These are phyloP conservation scores for Trogon melanurus DNA, from an alignment of 2,113 vertebrate genomes.

Conservation along the genomic window DNA sequence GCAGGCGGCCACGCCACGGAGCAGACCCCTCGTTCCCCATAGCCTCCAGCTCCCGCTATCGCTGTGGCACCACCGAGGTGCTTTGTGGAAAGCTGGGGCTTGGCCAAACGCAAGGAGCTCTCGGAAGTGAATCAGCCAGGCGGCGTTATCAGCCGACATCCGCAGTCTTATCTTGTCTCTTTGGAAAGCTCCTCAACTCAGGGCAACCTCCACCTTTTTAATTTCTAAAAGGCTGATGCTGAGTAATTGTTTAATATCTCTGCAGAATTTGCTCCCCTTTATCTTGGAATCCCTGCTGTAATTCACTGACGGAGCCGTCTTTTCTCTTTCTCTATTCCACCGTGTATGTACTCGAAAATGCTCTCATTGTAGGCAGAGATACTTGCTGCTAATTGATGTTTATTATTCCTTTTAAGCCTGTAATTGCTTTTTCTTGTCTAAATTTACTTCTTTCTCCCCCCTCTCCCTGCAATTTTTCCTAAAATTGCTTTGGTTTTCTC, in stretches of 20 bases:
- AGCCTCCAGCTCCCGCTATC: not conserved
- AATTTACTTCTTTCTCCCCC: slow-evolving; percentile 39
- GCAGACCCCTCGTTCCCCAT: not conserved
- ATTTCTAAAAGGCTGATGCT: slow-evolving; percentile 44
- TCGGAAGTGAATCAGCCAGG: not conserved
- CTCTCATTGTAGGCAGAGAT: slow-evolving; percentile 69
- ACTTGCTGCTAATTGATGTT: slow-evolving; percentile 72
- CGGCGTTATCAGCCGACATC: not conserved
- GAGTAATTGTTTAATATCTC: slow-evolving; percentile 66
- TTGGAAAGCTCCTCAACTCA: slow-evolving; percentile 7
- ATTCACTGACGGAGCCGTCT: slow-evolving; percentile 1
- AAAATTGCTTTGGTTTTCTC: slow-evolving; percentile 54
- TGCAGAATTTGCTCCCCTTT: slow-evolving; percentile 45
- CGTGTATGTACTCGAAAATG: slow-evolving; percentile 49
- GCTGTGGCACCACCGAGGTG: fast-evolving
- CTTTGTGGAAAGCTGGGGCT: not conserved
- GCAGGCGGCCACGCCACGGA: not conserved
- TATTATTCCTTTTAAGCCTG: slow-evolving; percentile 71
- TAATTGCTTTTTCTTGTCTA: slow-evolving; percentile 73
- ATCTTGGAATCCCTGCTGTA: slow-evolving; percentile 64
- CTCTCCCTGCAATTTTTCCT: not conserved
- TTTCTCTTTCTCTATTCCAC: slow-evolving; percentile 55
- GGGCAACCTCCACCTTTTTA: slow-evolving; percentile 38
- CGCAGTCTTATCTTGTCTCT: not conserved
- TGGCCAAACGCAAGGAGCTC: not conserved